phyloP scores from a whole-genome alignment of 2,113 vertebrate genomes.

The Rutilus rutilus region DNA sequence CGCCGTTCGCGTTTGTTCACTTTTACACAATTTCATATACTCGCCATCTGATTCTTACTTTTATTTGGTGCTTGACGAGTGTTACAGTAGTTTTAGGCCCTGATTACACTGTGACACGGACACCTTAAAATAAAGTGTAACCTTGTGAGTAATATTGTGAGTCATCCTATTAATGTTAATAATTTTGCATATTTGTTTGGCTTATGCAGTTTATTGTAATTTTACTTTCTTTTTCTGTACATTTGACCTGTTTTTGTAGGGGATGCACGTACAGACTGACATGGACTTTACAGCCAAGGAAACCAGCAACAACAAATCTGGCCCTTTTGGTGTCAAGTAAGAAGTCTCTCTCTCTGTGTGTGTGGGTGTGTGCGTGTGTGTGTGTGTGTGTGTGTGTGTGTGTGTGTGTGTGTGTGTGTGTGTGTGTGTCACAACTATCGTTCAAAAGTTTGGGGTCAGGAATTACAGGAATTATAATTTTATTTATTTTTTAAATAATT shows the following conservation, averaged over 20 bases:
- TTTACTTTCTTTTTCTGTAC: background rate
- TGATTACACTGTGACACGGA: no score
- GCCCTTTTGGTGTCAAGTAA: slow-evolving; percentile 48
- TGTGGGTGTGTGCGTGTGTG: slow-evolving; percentile 21
- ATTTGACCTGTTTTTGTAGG: slow-evolving; percentile 37
- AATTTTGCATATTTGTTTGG: background rate
- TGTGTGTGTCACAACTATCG: background rate
- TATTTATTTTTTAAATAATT: no score
- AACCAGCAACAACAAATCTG: slow-evolving; percentile 42
- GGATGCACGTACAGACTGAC: slow-evolving; percentile 29
- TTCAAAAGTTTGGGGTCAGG: background rate
- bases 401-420: slow-evolving; percentile 8
- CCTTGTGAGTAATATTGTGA: no score
- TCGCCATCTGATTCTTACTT: no score
- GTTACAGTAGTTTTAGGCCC: no score
- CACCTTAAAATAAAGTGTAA: no score
- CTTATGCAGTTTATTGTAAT: no score
- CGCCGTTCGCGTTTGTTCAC: no score
- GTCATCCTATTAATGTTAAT: background rate
- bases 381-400: background rate
- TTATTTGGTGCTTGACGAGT: no score
- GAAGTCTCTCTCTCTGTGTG: background rate
- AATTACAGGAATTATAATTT: no score
- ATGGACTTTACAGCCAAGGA: slow-evolving; percentile 28
- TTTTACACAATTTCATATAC: no score